phyloP scores from a whole-genome alignment of 2,113 vertebrate genomes.

The Sarotherodon lohbergeri region DNA sequence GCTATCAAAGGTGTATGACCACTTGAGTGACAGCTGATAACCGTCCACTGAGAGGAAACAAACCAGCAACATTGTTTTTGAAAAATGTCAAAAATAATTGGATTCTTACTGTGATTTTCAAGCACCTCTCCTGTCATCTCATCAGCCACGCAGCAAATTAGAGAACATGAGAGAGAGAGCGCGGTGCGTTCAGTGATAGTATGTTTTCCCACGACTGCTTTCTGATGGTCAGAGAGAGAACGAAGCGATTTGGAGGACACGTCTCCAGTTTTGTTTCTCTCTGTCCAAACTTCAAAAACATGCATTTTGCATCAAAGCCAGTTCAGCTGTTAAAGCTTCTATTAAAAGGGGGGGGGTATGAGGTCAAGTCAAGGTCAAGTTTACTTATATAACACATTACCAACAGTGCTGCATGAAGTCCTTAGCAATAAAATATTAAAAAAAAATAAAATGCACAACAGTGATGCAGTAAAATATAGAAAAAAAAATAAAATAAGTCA shows the following conservation, averaged over 20 bases:
- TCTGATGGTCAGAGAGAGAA: neutral
- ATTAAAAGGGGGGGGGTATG: neutral
- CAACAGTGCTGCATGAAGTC: neutral
- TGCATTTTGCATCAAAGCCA: neutral
- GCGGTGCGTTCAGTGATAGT: neutral
- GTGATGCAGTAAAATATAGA: neutral
- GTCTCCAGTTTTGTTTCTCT: neutral
- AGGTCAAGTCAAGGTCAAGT: neutral
- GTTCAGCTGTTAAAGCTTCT: neutral
- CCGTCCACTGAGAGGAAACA: neutral
- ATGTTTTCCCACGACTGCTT: neutral
- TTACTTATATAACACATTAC: neutral
- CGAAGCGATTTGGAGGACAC: accelerated
- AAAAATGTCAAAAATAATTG: constrained; percentile 30
- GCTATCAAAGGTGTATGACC: neutral
- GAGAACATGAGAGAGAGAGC: neutral
- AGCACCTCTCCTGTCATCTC: neutral
- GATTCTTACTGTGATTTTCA: neutral
- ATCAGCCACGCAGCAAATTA: neutral
- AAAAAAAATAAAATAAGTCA: neutral
- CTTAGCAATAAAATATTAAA: neutral
- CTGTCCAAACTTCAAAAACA: neutral
- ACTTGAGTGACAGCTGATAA: neutral
- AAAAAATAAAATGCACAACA: neutral
- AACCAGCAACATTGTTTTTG: neutral